Evolutionary conservation across 2,113 vertebrate genomes (phyloP).

Genomic region (Dolichotis patagonum): DNA sequence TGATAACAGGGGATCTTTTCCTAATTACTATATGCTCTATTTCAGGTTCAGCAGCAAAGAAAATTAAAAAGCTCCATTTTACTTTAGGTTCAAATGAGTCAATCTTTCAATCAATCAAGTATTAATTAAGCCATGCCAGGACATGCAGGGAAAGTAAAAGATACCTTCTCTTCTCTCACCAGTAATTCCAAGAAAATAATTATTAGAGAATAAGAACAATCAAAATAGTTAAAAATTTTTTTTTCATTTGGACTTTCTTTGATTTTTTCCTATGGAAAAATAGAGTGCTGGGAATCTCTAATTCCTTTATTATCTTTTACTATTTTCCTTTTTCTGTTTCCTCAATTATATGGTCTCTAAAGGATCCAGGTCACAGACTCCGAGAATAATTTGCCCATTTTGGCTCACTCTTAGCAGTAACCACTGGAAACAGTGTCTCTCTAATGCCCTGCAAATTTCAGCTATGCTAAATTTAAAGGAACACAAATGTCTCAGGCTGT

Average conservation of each 20-base stretch:
- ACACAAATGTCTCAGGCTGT: neutral
- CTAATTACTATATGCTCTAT: conserved; percentile 63
- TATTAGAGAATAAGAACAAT: conserved; percentile 10
- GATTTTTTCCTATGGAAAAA: conserved; percentile 7
- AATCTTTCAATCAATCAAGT: conserved; percentile 76
- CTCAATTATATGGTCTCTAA: neutral
- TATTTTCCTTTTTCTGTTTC: neutral
- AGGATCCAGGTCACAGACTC: neutral
- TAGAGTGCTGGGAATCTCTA: neutral
- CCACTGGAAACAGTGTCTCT: neutral
- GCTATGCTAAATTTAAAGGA: neutral
- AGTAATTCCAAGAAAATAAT: conserved; percentile 50
- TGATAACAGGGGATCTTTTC: conserved; percentile 58
- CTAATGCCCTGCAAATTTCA: neutral
- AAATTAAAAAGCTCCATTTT: conserved; percentile 74
- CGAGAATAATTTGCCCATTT: neutral
- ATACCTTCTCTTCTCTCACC: neutral
- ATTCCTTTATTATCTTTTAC: neutral
- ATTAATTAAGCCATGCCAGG: conserved; percentile 74
- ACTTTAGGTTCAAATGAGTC: conserved; percentile 70
- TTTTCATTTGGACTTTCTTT: conserved; percentile 31
- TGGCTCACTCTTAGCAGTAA: neutral
- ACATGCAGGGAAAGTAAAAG: neutral
- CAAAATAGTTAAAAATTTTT: conserved; percentile 7
- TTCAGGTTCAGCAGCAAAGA: conserved; percentile 73